A percentile compares a stretch with the other conserved stretches of the same genome.
phyloP scores from a whole-genome alignment of 2,888 invertebrate genomes.

The Morpho achilles region DNA sequence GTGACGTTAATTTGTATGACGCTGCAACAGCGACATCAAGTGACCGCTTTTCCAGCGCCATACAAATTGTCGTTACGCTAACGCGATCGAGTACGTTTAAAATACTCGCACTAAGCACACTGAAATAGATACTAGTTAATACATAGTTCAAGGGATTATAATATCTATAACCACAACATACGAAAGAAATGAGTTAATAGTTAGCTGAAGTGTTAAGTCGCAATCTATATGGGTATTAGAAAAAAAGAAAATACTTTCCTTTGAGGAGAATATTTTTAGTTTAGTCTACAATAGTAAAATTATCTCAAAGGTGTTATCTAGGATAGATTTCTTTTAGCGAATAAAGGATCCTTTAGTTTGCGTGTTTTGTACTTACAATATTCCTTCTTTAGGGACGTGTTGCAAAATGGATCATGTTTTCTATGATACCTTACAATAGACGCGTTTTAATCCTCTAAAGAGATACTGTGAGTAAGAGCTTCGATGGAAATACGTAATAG shows the following conservation, averaged over 20 bases:
- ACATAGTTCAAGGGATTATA: no score
- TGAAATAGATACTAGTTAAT: no score
- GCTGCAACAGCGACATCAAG: no score
- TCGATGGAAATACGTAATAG: not conserved
- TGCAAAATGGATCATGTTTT: constrained; percentile 1
- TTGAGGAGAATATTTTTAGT: not conserved
- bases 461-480: constrained; percentile 3
- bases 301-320: constrained; percentile 3
- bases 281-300: constrained; percentile 1
- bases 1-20: no score
- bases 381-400: constrained; percentile 9
- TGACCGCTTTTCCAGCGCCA: no score
- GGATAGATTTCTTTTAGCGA: constrained; percentile 4
- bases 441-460: not conserved
- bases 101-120: no score
- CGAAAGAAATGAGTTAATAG: no score
- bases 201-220: no score
- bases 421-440: constrained; percentile 1
- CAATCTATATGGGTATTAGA: no score
- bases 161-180: no score
- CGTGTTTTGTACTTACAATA: constrained; percentile 1
- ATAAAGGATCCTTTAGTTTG: constrained; percentile 2
- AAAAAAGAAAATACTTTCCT: not conserved
- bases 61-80: no score
- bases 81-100: no score